Base-by-base conservation (phyloP, 2,113 vertebrate genomes). In the Phylloscopus trochiloides region DNA sequence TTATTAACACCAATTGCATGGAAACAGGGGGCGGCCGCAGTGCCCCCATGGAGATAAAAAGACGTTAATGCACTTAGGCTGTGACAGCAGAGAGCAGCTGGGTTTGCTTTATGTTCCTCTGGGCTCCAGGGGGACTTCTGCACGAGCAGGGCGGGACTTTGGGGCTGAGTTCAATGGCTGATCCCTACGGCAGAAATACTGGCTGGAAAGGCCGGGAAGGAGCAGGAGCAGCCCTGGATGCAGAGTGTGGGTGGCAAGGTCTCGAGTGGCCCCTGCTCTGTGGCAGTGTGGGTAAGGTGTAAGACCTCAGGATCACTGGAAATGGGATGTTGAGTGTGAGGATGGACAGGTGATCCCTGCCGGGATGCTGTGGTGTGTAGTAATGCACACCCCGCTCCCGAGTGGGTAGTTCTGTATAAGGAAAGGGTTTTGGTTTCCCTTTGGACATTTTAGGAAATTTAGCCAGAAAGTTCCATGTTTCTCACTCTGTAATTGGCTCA, bases 51-150 rank as follows among this genome's bases (percentile, higher is more conserved):
- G 43, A 96, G 88, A 95, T 93, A 90, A 96, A 93, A 96, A 75
- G 94, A 40, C 86, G 82, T 83, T 95, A 92, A 96, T 91, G 93
- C 85, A 93, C 85, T 96, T 94, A 90, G 82, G 67, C 91, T 74
- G 89, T 92, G 94, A 94, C 93, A 96, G 89, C 84, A 36, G 67
- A 87, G 67, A 86, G 80, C 65, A 73, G 89, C 84, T 96, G 82
- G 19, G 28, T 67, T 93, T 81, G 43, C 63, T 96, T 90, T 88
- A 90, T 92, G 91, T 73, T 93, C 76, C 75, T 91, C 82, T n/a
- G 51, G 66, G 61, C 75, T 90, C 89, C 62, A 7, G 62, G 50
- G 75, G 76, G 48, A 94, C 28, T 52, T 68, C 32, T 55, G 58
- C 16, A 3, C 1, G 22, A 84, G 76, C 4, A 5, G 74, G 51